A percentile compares a stretch with the other conserved stretches of the same genome.
Evolutionary conservation across 1,140 invertebrate species (phyloP).

Genomic region (Zaprionus camerounensis): DNA sequence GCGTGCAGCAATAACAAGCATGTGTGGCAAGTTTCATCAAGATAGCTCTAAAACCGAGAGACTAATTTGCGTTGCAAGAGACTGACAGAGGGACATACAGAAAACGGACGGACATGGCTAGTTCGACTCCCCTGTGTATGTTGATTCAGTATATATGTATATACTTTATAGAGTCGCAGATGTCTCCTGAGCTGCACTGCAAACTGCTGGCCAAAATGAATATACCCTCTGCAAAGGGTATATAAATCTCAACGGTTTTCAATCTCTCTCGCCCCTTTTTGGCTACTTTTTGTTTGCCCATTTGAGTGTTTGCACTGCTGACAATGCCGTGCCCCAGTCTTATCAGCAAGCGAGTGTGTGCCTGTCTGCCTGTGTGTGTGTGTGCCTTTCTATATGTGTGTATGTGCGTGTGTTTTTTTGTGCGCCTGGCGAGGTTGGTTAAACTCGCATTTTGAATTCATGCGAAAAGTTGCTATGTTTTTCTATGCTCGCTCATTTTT

Average conservation of each 20-base stretch:
- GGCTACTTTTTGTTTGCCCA: conserved; percentile 44
- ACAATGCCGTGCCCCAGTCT: conserved; percentile 44
- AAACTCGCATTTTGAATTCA: conserved; percentile 73
- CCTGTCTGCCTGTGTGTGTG: conserved; percentile 14
- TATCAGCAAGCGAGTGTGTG: conserved; percentile 26
- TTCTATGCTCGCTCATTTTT: conserved; percentile 35
- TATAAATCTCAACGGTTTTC: conserved; percentile 32
- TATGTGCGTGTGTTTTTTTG: neutral
- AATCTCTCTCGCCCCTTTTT: conserved; percentile 51
- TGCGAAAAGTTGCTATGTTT: conserved; percentile 72
- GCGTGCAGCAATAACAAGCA: too few species aligned
- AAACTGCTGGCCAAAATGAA: too few species aligned
- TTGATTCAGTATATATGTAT: too few species aligned
- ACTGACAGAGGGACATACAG: too few species aligned
- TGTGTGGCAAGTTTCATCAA: too few species aligned
- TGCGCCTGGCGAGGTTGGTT: conserved; percentile 40
- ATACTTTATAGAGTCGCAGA: too few species aligned
- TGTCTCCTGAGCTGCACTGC: too few species aligned
- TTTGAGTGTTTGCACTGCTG: conserved; percentile 49
- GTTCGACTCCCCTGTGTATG: too few species aligned
- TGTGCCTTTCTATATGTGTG: conserved; percentile 27
- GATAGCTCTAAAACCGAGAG: too few species aligned
- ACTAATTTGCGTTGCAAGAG: too few species aligned
- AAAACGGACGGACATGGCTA: too few species aligned
- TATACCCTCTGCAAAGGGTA: too few species aligned